These are phyloP conservation scores for Vanessa tameamea DNA, from an alignment of 1,140 invertebrate genomes.

Conservation along the genomic window DNA sequence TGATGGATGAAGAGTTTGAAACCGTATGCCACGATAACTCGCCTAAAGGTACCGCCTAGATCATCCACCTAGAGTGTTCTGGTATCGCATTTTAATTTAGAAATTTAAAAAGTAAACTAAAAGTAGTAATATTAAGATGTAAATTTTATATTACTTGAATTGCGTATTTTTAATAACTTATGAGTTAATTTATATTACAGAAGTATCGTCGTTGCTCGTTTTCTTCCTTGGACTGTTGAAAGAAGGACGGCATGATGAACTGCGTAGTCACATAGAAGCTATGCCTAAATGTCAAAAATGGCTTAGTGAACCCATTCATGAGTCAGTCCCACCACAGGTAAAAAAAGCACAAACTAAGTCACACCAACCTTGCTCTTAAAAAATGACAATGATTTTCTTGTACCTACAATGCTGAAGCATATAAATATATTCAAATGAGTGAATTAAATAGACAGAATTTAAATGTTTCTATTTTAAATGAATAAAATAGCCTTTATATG, in stretches of 20 bases:
- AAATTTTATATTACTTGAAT: not conserved
- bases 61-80: no score
- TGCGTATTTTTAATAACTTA: not conserved
- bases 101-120: no score
- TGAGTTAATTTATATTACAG: conserved; percentile 51
- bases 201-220: conserved; percentile 61
- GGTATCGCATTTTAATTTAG: no score
- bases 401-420: no score
- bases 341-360: not conserved
- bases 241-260: conserved; percentile 67
- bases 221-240: conserved; percentile 63
- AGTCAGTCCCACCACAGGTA: conserved; percentile 73
- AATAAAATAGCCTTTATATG: no score
- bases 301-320: conserved; percentile 68
- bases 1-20: conserved; percentile 85
- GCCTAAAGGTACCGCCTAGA: conserved; percentile 72
- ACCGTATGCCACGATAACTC: conserved; percentile 85
- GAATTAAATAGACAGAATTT: no score
- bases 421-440: no score
- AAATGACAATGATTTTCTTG: no score
- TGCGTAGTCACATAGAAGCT: conserved; percentile 60
- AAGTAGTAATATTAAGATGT: not conserved
- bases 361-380: no score
- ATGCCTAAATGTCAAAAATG: conserved; percentile 72
- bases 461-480: no score